A percentile compares a stretch with the other conserved stretches of the same genome.
phyloP scores from a whole-genome alignment of 2,113 vertebrate genomes.

The Podocnemis expansa region DNA sequence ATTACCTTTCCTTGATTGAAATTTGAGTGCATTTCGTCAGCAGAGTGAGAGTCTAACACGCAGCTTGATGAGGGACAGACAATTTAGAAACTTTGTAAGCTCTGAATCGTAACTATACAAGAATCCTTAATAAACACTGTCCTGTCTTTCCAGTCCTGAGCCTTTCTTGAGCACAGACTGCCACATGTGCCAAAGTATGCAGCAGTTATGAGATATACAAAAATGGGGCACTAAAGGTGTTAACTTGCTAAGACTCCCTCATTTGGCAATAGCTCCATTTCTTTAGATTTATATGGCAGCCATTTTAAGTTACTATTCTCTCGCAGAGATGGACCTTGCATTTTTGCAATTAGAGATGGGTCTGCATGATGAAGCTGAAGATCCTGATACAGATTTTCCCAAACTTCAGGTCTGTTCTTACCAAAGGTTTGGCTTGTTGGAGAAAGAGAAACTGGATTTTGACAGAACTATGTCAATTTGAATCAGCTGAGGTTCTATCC shows the following conservation, averaged over 20 bases:
- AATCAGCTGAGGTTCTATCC: not conserved
- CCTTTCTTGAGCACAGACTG: not conserved
- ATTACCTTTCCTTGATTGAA: not conserved
- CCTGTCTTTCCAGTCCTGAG: not conserved
- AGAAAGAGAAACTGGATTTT: not conserved
- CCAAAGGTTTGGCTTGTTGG: not conserved
- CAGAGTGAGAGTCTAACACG: not conserved
- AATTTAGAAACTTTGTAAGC: not conserved
- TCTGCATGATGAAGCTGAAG: not conserved
- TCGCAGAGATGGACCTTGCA: not conserved
- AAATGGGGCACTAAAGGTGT: not conserved
- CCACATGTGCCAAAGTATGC: not conserved
- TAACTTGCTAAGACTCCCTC: not conserved
- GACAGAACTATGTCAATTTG: not conserved
- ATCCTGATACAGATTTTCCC: not conserved
- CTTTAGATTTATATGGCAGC: not conserved
- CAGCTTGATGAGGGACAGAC: not conserved
- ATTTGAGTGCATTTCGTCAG: not conserved
- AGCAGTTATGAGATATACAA: not conserved
- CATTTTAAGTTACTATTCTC: not conserved
- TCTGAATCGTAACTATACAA: not conserved
- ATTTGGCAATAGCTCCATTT: not conserved
- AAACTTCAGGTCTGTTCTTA: not conserved
- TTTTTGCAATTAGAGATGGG: not conserved
- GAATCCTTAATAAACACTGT: not conserved